phyloP scores from a whole-genome alignment of 2,113 vertebrate genomes.

The Rousettus leschenaultii region DNA sequence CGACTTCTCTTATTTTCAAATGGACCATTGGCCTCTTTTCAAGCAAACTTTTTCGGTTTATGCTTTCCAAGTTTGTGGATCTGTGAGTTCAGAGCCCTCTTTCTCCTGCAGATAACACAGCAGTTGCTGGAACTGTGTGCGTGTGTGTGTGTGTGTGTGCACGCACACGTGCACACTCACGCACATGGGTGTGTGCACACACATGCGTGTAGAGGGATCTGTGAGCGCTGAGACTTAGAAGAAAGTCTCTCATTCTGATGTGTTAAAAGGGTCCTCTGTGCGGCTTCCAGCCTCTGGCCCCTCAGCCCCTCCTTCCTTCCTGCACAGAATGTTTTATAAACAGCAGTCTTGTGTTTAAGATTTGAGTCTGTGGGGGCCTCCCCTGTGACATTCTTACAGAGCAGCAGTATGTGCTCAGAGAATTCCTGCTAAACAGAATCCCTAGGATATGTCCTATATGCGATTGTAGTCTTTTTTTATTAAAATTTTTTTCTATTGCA shows the following conservation, averaged over 20 bases:
- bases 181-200: not conserved
- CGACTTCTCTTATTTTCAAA: not conserved
- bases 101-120: not conserved
- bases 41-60: not conserved
- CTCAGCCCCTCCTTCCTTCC: not conserved
- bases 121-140: not conserved
- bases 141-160: not conserved
- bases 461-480: not conserved
- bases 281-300: not conserved
- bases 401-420: not conserved
- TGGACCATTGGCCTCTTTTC: not conserved
- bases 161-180: too few relatives aligned
- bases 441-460: too few relatives aligned
- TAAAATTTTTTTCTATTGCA: too few relatives aligned
- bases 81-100: not conserved
- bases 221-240: not conserved
- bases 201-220: too few relatives aligned
- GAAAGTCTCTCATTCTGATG: not conserved
- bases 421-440: not conserved
- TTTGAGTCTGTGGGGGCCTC: not conserved
- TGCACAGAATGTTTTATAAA: not conserved
- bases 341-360: not conserved
- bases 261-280: not conserved
- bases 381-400: fast-evolving
- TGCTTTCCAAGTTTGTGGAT: not conserved